Conservation (phyloP, 2,888 invertebrate species). For the Netelia virgata region DNA sequence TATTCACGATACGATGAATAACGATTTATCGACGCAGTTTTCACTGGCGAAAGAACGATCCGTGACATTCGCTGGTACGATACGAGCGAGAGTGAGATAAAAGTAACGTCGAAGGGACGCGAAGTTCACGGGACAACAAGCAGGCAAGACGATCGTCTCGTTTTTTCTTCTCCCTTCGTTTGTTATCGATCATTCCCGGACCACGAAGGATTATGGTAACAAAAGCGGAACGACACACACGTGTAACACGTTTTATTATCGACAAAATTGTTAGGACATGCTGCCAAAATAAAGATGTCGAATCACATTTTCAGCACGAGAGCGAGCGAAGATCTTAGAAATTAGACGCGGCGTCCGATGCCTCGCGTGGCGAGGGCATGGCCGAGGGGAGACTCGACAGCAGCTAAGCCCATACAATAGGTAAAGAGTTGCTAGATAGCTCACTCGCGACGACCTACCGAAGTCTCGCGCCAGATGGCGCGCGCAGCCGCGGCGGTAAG, state of each 20-base stretch:
- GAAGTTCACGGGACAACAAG: no score
- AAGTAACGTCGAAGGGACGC: constrained; percentile 15
- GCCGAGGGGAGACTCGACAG: constrained; percentile 20
- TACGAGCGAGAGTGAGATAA: constrained; percentile 9
- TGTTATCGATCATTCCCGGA: neutral
- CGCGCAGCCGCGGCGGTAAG: constrained; percentile 7
- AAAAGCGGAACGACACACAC: neutral
- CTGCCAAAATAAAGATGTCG: neutral
- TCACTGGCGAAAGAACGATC: neutral
- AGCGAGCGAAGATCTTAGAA: constrained; percentile 2
- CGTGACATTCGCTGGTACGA: neutral
- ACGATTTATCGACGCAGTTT: neutral
- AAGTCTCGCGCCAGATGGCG: constrained; percentile 44
- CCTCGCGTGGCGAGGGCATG: constrained; percentile 40
- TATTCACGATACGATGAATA: constrained; percentile 8
- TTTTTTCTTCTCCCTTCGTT: constrained; percentile 7
- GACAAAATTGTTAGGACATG: neutral
- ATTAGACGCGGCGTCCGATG: constrained; percentile 22
- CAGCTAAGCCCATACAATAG: neutral
- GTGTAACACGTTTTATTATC: constrained; percentile 14
- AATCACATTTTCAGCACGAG: constrained; percentile 38
- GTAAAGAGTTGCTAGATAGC: neutral
- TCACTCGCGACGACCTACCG: neutral
- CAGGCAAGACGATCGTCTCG: constrained; percentile 7
- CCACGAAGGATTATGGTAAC: neutral